Evolutionary conservation across 1,140 invertebrate species (phyloP), one percentile per base, ranked within the genome.

Genomic region (Drosophila burlai): DNA sequence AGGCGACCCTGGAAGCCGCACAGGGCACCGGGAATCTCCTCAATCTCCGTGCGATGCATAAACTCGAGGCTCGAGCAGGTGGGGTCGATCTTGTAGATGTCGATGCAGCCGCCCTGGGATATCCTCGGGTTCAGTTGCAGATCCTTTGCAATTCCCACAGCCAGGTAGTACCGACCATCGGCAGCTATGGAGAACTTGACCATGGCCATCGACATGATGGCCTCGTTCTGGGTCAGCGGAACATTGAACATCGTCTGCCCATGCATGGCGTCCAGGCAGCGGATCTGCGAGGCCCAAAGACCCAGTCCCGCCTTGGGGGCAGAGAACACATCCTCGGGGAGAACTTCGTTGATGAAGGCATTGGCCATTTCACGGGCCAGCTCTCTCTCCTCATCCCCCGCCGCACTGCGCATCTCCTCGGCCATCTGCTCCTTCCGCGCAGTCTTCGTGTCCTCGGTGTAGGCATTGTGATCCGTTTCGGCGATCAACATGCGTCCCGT

Each of bases 391-490:
- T 99, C 98, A 31, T 97, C 97, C 2, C 97, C 98, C 2, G 99
- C 99, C 11, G 98, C 98, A 47, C 81, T 85, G 63, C 98, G 96
- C 97, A 99, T 99, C 94, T 99, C 98, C 94, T 97, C 96, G 0
- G 96, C 96, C 96, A 97, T 97, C 94, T 97, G 96, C 10, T 96
- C 92, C 76, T 94, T 95, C 21, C 98, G 95, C 80, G 98, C 96
- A 89, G 96, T 96, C 91, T 99, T 99, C 6, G 98, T 99, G 78
- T 98, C 97, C 84, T 99, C 98, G 0, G 99, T 99, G 80, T 99
- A 99, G 0, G 99, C 97, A 93, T 99, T 99, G 89, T 99, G 99
- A 93, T 99, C 99, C 10, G 99, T 99, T 93, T 99, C 99, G 55
- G 99, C 96, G 18, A 99, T 95, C 40, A 99, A 94, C 40, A 99